phyloP scores from a whole-genome alignment of 2,888 invertebrate species.

The Tachina grossa region DNA sequence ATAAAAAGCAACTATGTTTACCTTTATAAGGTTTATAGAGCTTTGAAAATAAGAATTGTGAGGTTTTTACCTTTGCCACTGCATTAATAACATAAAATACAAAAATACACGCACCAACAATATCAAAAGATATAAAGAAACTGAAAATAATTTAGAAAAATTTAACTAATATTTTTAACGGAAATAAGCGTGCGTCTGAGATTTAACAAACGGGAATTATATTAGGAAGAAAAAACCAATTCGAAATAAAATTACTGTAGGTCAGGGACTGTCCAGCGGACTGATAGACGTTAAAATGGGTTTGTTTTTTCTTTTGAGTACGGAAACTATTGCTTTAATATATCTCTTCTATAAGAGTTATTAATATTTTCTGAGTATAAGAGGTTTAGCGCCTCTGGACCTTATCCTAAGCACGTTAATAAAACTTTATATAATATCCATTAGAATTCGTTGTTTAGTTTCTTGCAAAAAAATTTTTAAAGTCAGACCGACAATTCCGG shows the following conservation, averaged over 20 bases:
- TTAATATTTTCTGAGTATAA: too few relatives aligned
- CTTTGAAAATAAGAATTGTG: constrained; percentile 7
- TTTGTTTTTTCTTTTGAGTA: too few relatives aligned
- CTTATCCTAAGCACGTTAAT: too few relatives aligned
- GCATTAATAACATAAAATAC: not conserved
- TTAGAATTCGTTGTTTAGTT: too few relatives aligned
- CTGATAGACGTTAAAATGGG: too few relatives aligned
- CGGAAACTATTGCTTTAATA: too few relatives aligned
- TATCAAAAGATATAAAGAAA: not conserved
- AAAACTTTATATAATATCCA: too few relatives aligned
- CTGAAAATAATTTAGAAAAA: constrained; percentile 9
- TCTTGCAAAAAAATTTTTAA: too few relatives aligned
- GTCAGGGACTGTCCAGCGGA: too few relatives aligned
- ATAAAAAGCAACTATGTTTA: not conserved
- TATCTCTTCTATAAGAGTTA: too few relatives aligned
- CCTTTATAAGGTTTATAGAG: constrained; percentile 31
- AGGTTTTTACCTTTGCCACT: constrained; percentile 12
- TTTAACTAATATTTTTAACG: constrained; percentile 50
- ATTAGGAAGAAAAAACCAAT: not conserved
- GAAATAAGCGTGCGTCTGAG: constrained; percentile 54
- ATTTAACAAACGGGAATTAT: not conserved
- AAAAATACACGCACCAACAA: not conserved
- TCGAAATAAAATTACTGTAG: not conserved
- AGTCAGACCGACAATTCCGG: too few relatives aligned
- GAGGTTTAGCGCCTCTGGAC: too few relatives aligned